Conservation (phyloP, 2,113 vertebrate species). For the Hydrolagus affinis region DNA sequence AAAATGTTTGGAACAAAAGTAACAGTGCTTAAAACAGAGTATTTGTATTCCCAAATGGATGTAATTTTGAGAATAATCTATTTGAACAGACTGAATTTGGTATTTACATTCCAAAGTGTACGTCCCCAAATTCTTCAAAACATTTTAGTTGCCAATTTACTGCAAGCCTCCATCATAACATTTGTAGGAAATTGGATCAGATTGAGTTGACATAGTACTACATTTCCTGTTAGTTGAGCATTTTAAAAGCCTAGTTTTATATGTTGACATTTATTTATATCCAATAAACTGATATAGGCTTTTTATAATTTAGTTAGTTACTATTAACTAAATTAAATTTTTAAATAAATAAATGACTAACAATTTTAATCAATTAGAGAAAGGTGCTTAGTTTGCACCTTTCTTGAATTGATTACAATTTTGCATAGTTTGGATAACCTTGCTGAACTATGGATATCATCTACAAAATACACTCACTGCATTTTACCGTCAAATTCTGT, state of each 20-base stretch:
- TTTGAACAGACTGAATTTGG: neutral
- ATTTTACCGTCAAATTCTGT: no score
- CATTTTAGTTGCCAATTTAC: slow-evolving; percentile 7
- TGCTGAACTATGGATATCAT: no score
- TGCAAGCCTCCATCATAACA: neutral
- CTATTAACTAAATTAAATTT: no score
- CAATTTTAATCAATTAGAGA: no score
- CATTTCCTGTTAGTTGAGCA: neutral
- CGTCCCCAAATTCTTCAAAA: neutral
- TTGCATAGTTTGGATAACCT: no score
- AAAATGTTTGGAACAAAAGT: neutral
- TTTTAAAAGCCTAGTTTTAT: neutral
- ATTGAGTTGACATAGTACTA: neutral
- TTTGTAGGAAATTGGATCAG: neutral
- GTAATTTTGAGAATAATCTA: neutral
- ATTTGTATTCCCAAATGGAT: neutral
- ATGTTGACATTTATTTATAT: neutral
- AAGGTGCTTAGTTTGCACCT: no score
- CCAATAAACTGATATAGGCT: neutral
- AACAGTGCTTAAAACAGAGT: neutral
- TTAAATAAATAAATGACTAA: no score
- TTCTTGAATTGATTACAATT: no score
- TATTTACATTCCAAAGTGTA: neutral
- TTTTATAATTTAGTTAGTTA: neutral
- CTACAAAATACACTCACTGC: no score